A percentile compares a stretch with the other conserved stretches of the same genome.
Conservation (phyloP, 2,888 invertebrate species). For the Brachyopa scutellaris region DNA sequence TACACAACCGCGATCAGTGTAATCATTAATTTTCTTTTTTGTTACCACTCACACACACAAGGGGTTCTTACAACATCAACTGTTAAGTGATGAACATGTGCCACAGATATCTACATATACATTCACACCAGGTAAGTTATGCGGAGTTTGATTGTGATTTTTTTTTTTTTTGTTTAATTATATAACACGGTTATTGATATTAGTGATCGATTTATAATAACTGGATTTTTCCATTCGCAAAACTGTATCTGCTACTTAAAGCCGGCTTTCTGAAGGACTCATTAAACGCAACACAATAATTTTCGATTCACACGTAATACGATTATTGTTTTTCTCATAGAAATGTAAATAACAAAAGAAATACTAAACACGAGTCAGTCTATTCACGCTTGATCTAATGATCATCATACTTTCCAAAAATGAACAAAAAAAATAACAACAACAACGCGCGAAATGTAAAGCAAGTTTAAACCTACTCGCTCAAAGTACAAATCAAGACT, state of each 20-base stretch:
- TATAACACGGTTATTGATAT: conserved; percentile 36
- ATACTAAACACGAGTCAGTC: conserved; percentile 6
- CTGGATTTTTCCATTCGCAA: conserved; percentile 23
- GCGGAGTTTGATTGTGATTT: background rate
- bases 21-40: conserved; percentile 18
- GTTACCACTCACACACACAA: conserved; percentile 5
- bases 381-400: conserved; percentile 32
- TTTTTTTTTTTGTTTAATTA: no score
- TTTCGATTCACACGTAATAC: conserved; percentile 52
- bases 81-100: conserved; percentile 38
- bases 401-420: conserved; percentile 61
- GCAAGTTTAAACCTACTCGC: conserved; percentile 2
- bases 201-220: conserved; percentile 13
- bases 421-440: background rate
- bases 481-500: conserved; percentile 48
- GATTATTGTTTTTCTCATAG: background rate
- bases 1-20: background rate
- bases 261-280: conserved; percentile 46
- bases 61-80: conserved; percentile 43
- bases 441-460: background rate
- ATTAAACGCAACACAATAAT: no score
- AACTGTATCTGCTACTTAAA: conserved; percentile 33
- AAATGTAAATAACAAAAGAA: conserved; percentile 37
- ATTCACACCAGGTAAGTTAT: conserved; percentile 14
- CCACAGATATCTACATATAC: conserved; percentile 16